Percentiles rank a stretch among this genome's conserved stretches.
These are phyloP conservation scores for Actenoides hombroni DNA, from an alignment of 2,113 vertebrate genomes.

Conservation along the genomic window DNA sequence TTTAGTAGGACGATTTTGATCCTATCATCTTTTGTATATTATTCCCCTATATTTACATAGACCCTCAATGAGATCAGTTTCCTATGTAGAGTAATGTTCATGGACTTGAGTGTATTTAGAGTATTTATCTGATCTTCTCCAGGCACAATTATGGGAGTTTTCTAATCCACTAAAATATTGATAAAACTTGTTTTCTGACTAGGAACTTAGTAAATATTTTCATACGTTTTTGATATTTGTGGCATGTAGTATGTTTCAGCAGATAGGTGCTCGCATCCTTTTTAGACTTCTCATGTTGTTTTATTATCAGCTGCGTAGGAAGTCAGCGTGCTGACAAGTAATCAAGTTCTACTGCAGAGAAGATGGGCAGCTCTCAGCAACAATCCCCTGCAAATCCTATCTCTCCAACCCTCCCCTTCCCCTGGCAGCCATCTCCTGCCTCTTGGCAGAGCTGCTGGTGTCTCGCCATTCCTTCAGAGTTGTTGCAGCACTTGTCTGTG, in stretches of 20 bases:
- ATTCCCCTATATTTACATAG: not conserved
- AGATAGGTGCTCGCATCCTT: not conserved
- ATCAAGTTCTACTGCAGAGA: not conserved
- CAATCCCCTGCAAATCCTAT: not conserved
- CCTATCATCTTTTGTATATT: not conserved
- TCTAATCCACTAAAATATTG: not conserved
- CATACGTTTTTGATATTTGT: not conserved
- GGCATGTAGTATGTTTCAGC: not conserved
- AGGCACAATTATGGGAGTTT: not conserved
- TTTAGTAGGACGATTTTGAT: not conserved
- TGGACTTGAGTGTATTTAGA: not conserved
- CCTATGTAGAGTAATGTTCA: not conserved
- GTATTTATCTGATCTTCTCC: not conserved
- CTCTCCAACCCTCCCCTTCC: not conserved
- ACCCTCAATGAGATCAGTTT: not conserved
- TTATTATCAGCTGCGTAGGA: not conserved
- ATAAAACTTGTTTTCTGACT: not conserved
- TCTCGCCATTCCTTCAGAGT: accelerated
- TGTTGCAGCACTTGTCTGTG: not conserved
- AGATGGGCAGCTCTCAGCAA: not conserved
- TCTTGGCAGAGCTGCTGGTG: not conserved
- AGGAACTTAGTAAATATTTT: not conserved
- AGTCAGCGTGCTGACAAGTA: not conserved
- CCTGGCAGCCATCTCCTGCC: not conserved
- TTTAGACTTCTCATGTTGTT: not conserved